phyloP scores from a whole-genome alignment of 2,888 invertebrate genomes.

The Gryllus longicercus region DNA sequence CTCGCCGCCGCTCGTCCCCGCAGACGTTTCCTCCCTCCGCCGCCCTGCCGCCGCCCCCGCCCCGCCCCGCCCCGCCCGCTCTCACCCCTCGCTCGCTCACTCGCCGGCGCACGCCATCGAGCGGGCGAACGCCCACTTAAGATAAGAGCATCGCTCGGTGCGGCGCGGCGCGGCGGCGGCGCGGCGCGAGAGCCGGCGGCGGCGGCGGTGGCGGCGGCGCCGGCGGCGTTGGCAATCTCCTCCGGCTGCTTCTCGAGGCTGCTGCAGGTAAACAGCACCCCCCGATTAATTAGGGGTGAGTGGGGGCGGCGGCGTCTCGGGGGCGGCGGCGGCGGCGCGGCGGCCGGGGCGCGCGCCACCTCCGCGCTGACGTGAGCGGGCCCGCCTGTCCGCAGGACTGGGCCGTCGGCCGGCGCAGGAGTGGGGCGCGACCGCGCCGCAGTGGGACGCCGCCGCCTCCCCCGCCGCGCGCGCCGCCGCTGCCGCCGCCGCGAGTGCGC shows the following conservation, averaged over 20 bases:
- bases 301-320: neutral
- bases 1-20: neutral
- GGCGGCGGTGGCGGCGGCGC: neutral
- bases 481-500: neutral
- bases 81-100: neutral
- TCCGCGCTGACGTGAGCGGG: too few species aligned
- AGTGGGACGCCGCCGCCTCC: too few species aligned
- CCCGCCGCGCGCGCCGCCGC: neutral
- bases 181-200: neutral
- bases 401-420: too few species aligned
- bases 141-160: neutral
- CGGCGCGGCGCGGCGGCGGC: neutral
- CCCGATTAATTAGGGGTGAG: constrained; percentile 5
- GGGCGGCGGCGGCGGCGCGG: too few species aligned
- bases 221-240: neutral
- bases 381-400: too few species aligned
- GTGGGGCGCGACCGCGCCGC: too few species aligned
- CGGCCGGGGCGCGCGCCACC: too few species aligned
- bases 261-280: constrained; percentile 4
- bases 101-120: neutral
- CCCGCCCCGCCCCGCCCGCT: neutral
- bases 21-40: neutral
- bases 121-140: constrained; percentile 17
- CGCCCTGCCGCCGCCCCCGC: neutral
- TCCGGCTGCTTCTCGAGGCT: neutral